Evolutionary conservation across 1,140 invertebrate genomes (phyloP), one percentile per base, ranked within the genome.

Genomic region (Aethina tumida): DNA sequence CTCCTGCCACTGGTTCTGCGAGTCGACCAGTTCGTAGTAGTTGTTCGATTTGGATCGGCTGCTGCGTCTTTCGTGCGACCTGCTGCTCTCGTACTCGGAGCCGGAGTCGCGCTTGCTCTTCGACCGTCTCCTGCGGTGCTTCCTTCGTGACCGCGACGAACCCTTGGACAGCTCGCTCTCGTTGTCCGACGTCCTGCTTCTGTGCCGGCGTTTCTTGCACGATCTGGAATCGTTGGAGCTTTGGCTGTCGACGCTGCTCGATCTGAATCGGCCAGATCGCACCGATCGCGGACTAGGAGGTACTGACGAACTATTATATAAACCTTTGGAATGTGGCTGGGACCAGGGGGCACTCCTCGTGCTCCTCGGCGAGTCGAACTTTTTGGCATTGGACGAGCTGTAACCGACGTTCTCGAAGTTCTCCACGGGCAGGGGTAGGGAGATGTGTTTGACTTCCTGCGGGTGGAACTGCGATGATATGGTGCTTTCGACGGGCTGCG

Each of bases 111-210:
- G 58, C 17, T 67, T 62, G 36, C 67, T 72, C 49, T 75, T 71
- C 34, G 70, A 62, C 49, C 80, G 68, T 48, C 78, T 77, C 16
- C 75, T 65, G 2, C 80, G 69, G 49, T 84, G 81, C 39, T 82
- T 79, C 6, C 81, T 70, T 31, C 72, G 71, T 4, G 61, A 63
- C 51, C 81, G 71, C 13, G 78, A 79, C 2, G 86, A 90, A 12
- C 82, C 76, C 35, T 84, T 74, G 0, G 85, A 90, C 29, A 88
- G 63, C 61, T 91, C 86, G 52, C 86, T 91, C 58, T 92, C 88
- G 43, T 85, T 88, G 58, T 92, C 88, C 1, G 87, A 91, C 41
- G 76, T 74, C 36, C 81, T 69, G 58, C 83, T 84, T 29, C 81
- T 75, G 53, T 84, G 80, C 40, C 53, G 52, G 35, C 53, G 38